Percentiles rank a stretch among this genome's conserved stretches.
Conservation (phyloP, 2,888 invertebrate genomes). For the Antheraea assamensis region DNA sequence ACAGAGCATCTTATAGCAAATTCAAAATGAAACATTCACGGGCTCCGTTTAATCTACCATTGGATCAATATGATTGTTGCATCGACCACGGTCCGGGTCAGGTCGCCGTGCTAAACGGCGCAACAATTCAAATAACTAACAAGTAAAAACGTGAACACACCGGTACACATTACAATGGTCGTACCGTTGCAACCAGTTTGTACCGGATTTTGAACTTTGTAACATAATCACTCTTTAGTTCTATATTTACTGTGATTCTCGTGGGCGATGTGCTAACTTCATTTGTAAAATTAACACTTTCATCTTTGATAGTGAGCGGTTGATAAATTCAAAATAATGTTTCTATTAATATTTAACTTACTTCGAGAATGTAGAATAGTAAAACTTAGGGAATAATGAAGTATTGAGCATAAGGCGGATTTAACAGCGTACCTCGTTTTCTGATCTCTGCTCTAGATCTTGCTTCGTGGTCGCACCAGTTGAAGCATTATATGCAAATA, state of each 20-base stretch:
- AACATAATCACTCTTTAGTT: slow-evolving; percentile 11
- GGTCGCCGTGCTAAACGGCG: slow-evolving; percentile 71
- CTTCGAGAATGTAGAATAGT: slow-evolving; percentile 32
- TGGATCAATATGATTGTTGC: slow-evolving; percentile 70
- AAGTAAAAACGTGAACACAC: slow-evolving; percentile 50
- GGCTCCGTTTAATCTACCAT: slow-evolving; percentile 70
- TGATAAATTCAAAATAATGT: not conserved
- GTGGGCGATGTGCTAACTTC: slow-evolving; percentile 59
- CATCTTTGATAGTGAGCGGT: not conserved
- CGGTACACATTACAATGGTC: slow-evolving; percentile 36
- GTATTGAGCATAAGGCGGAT: slow-evolving; percentile 54
- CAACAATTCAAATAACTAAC: slow-evolving; percentile 58
- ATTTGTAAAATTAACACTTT: slow-evolving; percentile 41
- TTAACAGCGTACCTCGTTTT: slow-evolving; percentile 54
- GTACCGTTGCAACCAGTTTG: slow-evolving; percentile 45
- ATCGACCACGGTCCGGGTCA: slow-evolving; percentile 61
- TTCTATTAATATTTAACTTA: not conserved
- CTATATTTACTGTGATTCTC: slow-evolving; percentile 25
- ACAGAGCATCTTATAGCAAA: slow-evolving; percentile 60
- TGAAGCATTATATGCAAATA: slow-evolving; percentile 75
- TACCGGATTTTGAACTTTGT: slow-evolving; percentile 42
- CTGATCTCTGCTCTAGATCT: slow-evolving; percentile 73
- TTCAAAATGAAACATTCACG: slow-evolving; percentile 72
- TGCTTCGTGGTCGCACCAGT: slow-evolving; percentile 64
- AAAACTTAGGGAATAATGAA: slow-evolving; percentile 49